Percentiles rank a stretch among this genome's conserved stretches.
Evolutionary conservation across 1,140 invertebrate genomes (phyloP).

Genomic region (Magallana gigas): DNA sequence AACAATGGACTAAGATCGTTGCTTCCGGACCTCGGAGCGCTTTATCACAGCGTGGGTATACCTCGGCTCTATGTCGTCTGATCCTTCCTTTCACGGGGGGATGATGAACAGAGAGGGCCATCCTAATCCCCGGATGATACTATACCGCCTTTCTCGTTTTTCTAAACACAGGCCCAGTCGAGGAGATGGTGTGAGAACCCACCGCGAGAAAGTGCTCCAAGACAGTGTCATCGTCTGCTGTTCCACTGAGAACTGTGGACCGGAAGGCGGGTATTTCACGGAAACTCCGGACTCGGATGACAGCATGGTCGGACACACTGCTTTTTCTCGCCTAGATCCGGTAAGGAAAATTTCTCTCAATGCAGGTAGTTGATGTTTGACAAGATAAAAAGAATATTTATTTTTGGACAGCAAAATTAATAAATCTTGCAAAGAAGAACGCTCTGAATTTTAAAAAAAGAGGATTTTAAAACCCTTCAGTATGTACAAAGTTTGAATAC

Average conservation of each 20-base stretch:
- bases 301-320: conserved; percentile 44
- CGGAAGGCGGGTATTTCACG: conserved; percentile 28
- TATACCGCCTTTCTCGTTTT: conserved; percentile 43
- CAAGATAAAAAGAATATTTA: too few relatives aligned
- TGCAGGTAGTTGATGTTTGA: too few relatives aligned
- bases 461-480: not conserved
- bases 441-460: too few relatives aligned
- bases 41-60: not conserved
- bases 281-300: conserved; percentile 31
- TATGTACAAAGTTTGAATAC: conserved; percentile 1
- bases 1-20: conserved; percentile 1
- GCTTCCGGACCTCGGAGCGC: not conserved
- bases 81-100: not conserved
- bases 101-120: not conserved
- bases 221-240: conserved; percentile 41
- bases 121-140: conserved; percentile 24
- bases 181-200: conserved; percentile 26
- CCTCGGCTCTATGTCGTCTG: not conserved
- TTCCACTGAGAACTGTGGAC: conserved; percentile 15
- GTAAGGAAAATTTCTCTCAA: conserved; percentile 30
- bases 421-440: too few relatives aligned
- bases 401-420: not conserved
- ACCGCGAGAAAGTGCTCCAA: not conserved
- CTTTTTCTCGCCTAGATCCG: conserved; percentile 52
- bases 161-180: conserved; percentile 42